These are phyloP conservation scores for Nemurella pictetii DNA, from an alignment of 2,888 invertebrate genomes.

Conservation along the genomic window DNA sequence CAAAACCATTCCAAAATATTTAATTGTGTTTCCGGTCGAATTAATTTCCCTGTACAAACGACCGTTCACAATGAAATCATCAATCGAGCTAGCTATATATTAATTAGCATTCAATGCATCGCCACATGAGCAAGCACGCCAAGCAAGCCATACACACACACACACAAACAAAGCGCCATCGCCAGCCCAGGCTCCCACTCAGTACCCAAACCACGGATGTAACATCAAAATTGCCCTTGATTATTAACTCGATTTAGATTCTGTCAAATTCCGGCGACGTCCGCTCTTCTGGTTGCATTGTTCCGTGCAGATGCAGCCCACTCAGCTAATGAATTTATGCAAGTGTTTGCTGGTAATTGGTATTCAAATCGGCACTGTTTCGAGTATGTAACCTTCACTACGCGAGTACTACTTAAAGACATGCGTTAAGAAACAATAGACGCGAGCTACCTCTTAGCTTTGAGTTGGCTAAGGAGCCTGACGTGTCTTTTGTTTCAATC, in stretches of 20 bases:
- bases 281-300: not conserved
- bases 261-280: not conserved
- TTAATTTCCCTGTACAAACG: too few species aligned
- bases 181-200: not conserved
- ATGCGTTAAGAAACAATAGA: not conserved
- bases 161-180: too few species aligned
- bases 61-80: too few species aligned
- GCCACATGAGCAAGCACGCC: too few species aligned
- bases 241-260: not conserved
- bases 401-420: not conserved
- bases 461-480: too few species aligned
- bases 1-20: too few species aligned
- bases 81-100: too few species aligned
- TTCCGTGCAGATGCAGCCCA: not conserved
- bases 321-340: not conserved
- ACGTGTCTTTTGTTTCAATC: too few species aligned
- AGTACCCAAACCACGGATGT: not conserved
- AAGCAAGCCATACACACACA: too few species aligned
- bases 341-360: not conserved
- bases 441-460: not conserved
- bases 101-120: too few species aligned
- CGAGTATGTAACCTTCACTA: not conserved
- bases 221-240: not conserved
- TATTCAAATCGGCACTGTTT: not conserved
- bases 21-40: too few species aligned